phyloP scores from a whole-genome alignment of 2,888 invertebrate genomes.

The Chloromyia formosa region DNA sequence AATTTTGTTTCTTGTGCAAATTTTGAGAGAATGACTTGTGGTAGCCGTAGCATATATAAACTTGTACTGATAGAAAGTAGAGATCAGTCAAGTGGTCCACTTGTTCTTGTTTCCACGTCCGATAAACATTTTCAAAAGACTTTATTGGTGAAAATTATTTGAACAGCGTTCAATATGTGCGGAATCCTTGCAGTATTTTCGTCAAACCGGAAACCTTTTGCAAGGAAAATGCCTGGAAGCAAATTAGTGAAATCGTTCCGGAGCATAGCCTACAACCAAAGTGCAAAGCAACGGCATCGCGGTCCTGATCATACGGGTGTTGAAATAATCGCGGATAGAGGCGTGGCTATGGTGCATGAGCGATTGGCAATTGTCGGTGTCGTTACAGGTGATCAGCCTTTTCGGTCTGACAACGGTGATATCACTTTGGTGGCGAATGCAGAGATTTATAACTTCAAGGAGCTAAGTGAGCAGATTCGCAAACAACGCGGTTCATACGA shows the following conservation, averaged over 20 bases:
- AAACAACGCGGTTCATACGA: conserved; percentile 57
- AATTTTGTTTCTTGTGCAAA: too few relatives aligned
- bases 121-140: too few relatives aligned
- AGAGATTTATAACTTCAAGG: conserved; percentile 62
- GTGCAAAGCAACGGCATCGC: conserved; percentile 60
- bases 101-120: too few relatives aligned
- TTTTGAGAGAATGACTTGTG: too few relatives aligned
- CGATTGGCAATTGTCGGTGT: conserved; percentile 60
- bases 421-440: conserved; percentile 61
- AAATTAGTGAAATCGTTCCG: conserved; percentile 55
- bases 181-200: conserved; percentile 63
- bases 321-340: conserved; percentile 55
- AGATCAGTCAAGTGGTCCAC: too few relatives aligned
- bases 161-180: conserved; percentile 56
- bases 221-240: conserved; percentile 52
- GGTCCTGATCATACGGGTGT: conserved; percentile 62
- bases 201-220: conserved; percentile 56
- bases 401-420: conserved; percentile 57
- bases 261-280: conserved; percentile 61
- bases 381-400: conserved; percentile 60
- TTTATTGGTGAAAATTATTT: too few relatives aligned
- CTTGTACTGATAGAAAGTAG: too few relatives aligned
- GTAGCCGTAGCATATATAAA: too few relatives aligned
- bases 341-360: conserved; percentile 61
- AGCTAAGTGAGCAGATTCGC: conserved; percentile 58